Conservation (phyloP, 2,888 invertebrate species). For the Chydorus sphaericus region DNA sequence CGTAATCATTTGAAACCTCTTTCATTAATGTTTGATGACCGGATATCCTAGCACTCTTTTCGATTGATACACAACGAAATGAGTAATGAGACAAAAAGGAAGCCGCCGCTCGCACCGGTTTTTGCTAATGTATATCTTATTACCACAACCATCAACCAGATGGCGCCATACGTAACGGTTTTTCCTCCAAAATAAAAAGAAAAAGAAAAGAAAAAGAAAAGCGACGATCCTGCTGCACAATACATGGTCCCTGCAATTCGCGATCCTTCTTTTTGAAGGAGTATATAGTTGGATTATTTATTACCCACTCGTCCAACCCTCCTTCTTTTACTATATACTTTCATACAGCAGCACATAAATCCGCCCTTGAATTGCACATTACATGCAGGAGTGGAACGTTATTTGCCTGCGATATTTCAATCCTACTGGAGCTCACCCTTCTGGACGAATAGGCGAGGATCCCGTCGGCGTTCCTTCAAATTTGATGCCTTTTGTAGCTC, state of each 20-base stretch:
- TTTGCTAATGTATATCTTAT: too few species aligned
- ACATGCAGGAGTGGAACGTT: constrained; percentile 52
- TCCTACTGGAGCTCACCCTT: constrained; percentile 83
- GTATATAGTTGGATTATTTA: background rate
- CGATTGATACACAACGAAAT: too few species aligned
- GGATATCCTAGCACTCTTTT: background rate
- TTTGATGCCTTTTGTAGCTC: constrained; percentile 82
- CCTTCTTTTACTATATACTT: background rate
- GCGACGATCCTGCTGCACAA: too few species aligned
- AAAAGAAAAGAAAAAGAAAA: too few species aligned
- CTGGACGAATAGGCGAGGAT: constrained; percentile 82
- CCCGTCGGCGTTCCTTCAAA: constrained; percentile 83
- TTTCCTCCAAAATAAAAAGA: too few species aligned
- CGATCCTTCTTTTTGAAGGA: background rate
- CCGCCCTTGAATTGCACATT: background rate
- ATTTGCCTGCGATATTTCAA: constrained; percentile 85
- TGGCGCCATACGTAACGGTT: too few species aligned
- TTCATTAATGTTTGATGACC: background rate
- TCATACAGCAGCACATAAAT: background rate
- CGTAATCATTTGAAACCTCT: too few species aligned
- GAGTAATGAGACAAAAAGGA: too few species aligned
- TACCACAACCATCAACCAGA: too few species aligned
- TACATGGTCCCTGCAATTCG: too few species aligned
- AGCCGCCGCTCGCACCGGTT: too few species aligned
- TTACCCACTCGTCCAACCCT: background rate